A percentile compares a stretch with the other conserved stretches of the same genome.
phyloP scores from a whole-genome alignment of 2,888 invertebrate genomes.

The Eudemis profundana region DNA sequence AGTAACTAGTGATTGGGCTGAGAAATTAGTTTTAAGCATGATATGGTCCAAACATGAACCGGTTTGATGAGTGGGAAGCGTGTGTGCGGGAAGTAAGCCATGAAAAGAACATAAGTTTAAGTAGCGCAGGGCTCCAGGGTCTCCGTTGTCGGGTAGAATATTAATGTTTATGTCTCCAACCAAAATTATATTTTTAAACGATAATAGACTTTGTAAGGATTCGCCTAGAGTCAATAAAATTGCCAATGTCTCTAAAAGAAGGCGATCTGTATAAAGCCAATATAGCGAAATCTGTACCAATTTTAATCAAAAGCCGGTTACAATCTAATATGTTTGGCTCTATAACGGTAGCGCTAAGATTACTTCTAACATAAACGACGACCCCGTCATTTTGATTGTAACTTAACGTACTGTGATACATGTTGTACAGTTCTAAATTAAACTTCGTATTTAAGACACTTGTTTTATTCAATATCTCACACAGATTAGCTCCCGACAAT shows the following conservation, averaged over 20 bases:
- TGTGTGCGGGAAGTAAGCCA: constrained; percentile 3
- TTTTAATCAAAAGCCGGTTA: constrained; percentile 1
- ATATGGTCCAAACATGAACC: constrained; percentile 1
- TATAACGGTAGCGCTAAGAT: not conserved
- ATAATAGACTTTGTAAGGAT: not conserved
- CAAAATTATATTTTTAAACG: not conserved
- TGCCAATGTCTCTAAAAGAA: not conserved
- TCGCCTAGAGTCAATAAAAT: not conserved
- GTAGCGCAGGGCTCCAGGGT: too few species aligned
- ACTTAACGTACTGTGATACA: too few species aligned
- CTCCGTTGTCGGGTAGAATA: too few species aligned
- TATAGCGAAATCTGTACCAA: not conserved
- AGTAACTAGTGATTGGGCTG: not conserved
- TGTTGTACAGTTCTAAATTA: too few species aligned
- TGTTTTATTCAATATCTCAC: too few species aligned
- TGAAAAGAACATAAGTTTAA: not conserved
- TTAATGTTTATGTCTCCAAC: too few species aligned
- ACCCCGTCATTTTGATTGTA: too few species aligned
- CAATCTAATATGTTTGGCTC: not conserved
- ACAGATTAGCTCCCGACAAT: too few species aligned
- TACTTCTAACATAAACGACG: not conserved
- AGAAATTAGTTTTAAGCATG: not conserved
- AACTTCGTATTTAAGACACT: too few species aligned
- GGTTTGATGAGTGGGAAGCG: constrained; percentile 10
- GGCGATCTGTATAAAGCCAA: constrained; percentile 3